Evolutionary conservation across 37 sponge, comb jelly and placozoan genomes (phyloP).

Genomic region (Ianthella basta): DNA sequence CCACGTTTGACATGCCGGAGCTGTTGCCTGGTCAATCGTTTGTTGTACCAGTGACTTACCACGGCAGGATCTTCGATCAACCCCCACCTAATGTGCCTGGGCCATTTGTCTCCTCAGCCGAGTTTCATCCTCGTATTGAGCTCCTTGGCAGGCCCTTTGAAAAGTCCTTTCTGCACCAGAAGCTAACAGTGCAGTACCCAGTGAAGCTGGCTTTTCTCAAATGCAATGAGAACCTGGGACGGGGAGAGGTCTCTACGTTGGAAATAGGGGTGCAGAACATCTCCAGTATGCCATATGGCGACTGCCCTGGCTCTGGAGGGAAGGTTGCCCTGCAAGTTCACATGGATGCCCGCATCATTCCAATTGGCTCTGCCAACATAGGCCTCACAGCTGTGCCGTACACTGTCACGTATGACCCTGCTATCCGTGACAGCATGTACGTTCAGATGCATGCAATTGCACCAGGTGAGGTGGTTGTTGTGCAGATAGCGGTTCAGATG

Average conservation of each 20-base stretch:
- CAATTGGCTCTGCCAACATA: slow-evolving; percentile 60
- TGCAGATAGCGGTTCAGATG: slow-evolving; percentile 69
- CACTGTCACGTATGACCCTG: slow-evolving; percentile 72
- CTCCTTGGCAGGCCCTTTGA: slow-evolving; percentile 78
- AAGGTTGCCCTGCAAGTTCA: slow-evolving; percentile 62
- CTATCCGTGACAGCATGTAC: slow-evolving; percentile 70
- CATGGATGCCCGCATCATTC: slow-evolving; percentile 73
- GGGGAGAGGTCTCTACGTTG: slow-evolving; percentile 69
- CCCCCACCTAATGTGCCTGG: slow-evolving; percentile 82
- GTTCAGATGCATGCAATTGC: slow-evolving; percentile 66
- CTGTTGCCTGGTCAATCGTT: slow-evolving; percentile 45
- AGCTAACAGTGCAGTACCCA: slow-evolving; percentile 80
- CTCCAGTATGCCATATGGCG: slow-evolving; percentile 76
- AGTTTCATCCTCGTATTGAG: slow-evolving; percentile 67
- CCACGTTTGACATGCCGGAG: slow-evolving; percentile 59
- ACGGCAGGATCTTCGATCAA: slow-evolving; percentile 81
- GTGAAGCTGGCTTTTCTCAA: slow-evolving; percentile 67
- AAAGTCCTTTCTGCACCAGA: slow-evolving; percentile 57
- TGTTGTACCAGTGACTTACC: slow-evolving; percentile 61
- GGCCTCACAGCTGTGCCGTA: slow-evolving; percentile 51
- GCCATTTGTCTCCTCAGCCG: slow-evolving; percentile 73
- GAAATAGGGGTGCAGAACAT: slow-evolving; percentile 83
- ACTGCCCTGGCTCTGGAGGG: slow-evolving; percentile 69
- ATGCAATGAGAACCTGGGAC: slow-evolving; percentile 63
- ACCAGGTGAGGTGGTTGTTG: slow-evolving; percentile 55